Base-by-base conservation (phyloP, 2,888 invertebrate genomes). In the Melipona bicolor region DNA sequence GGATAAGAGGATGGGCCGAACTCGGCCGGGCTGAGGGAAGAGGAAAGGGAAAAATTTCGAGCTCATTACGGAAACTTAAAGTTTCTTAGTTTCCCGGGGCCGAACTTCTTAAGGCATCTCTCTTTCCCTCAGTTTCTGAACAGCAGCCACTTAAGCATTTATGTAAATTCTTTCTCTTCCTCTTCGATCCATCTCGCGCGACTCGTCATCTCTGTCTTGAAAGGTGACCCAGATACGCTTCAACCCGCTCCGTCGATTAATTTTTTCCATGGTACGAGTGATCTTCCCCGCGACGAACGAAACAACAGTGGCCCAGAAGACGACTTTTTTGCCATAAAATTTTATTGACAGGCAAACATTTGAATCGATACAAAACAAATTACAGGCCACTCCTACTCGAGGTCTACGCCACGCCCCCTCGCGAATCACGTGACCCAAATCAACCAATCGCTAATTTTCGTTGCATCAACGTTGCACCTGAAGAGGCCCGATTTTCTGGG, bases 1-100 rank as follows among this genome's bases (percentile, higher is more conserved):
- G 76, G 82, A 67, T 75, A 83, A 83, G 80, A 64, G 78, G 67
- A 73, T 74, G 54, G 76, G 27, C 27, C 71, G 36, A 80, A 77
- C 77, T 85, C 62, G 52, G n/a, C 75, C 27, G 52, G 49, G 21
- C 59, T 32, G 32, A 32, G 65, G 36, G 21, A 56, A 21, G 59
- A 21, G 21, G 43, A 27, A 43, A 50, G 52, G 54, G 56, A 78
- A 78, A 85, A 85, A 77, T 75, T 62, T 77, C 77, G 73, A 81
- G 84, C 84, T 84, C 85, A 78, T 85, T 85, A 85, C 74, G 68
- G 32, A 21, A 80, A 80, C 77, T 77, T 75, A 24, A 79, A 83
- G 79, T 85, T 83, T 61, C 84, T 73, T 52, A 65, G 77, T 77
- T 77, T 80, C 67, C 74, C 56, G 67, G 56, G 61, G 36, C 27